These are phyloP conservation scores for Tetrao urogallus DNA, from an alignment of 2,113 vertebrate species.

Conservation along the genomic window DNA sequence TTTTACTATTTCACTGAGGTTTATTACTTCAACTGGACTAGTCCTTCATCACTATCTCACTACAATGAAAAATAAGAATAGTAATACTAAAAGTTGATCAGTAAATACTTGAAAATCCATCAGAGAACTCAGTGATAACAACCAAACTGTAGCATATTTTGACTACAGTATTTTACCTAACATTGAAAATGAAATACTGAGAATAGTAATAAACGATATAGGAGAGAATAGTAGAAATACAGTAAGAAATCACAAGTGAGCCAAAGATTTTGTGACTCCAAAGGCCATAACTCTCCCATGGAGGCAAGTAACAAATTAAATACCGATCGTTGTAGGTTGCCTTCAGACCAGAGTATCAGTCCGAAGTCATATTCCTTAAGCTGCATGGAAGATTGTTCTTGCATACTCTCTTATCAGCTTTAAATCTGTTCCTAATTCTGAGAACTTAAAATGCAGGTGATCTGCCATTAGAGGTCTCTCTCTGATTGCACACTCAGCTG, in stretches of 20 bases:
- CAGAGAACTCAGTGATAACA: background rate
- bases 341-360: background rate
- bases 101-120: background rate
- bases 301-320: background rate
- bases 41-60: background rate
- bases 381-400: background rate
- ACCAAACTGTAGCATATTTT: background rate
- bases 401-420: background rate
- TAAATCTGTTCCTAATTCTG: background rate
- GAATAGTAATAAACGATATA: background rate
- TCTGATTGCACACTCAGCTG: background rate
- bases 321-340: background rate
- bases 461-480: slow-evolving; percentile 42
- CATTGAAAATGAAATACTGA: background rate
- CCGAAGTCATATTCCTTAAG: background rate
- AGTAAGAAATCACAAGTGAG: background rate
- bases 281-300: background rate
- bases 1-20: background rate
- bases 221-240: background rate
- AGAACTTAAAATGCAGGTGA: background rate
- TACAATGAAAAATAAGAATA: background rate
- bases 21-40: background rate
- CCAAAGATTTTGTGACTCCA: background rate
- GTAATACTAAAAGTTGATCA: background rate
- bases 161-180: background rate